Conservation (phyloP, 1,140 invertebrate genomes). For the Heliothis subflexa region DNA sequence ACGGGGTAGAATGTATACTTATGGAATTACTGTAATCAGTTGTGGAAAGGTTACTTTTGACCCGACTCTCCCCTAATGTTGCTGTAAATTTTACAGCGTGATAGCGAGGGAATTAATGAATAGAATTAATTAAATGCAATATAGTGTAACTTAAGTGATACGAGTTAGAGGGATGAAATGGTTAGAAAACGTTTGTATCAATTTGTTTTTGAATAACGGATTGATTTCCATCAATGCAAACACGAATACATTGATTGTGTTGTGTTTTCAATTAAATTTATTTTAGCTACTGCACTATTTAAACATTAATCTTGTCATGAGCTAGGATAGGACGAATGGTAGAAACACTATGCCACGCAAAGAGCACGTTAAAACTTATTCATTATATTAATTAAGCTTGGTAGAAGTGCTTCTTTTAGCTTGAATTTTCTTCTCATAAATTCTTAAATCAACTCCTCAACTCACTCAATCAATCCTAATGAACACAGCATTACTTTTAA, state of each 20-base stretch:
- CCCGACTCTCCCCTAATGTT: slow-evolving; percentile 32
- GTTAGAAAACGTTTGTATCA: neutral
- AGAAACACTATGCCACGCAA: no score
- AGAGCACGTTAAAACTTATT: no score
- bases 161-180: neutral
- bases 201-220: neutral
- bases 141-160: slow-evolving; percentile 29
- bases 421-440: neutral
- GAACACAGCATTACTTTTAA: slow-evolving; percentile 4
- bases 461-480: slow-evolving; percentile 26
- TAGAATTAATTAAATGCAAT: slow-evolving; percentile 43
- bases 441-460: slow-evolving; percentile 4
- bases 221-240: no score
- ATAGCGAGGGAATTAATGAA: slow-evolving; percentile 43
- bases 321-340: no score
- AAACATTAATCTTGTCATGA: no score
- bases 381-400: neutral
- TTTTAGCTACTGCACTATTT: no score
- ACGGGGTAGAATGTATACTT: slow-evolving; percentile 45
- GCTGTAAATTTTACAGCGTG: slow-evolving; percentile 33
- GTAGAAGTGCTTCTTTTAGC: neutral
- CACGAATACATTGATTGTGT: no score
- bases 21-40: slow-evolving; percentile 45
- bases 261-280: no score
- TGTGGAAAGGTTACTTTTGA: slow-evolving; percentile 42